phyloP scores from a whole-genome alignment of 2,113 vertebrate genomes.

The Conger conger region DNA sequence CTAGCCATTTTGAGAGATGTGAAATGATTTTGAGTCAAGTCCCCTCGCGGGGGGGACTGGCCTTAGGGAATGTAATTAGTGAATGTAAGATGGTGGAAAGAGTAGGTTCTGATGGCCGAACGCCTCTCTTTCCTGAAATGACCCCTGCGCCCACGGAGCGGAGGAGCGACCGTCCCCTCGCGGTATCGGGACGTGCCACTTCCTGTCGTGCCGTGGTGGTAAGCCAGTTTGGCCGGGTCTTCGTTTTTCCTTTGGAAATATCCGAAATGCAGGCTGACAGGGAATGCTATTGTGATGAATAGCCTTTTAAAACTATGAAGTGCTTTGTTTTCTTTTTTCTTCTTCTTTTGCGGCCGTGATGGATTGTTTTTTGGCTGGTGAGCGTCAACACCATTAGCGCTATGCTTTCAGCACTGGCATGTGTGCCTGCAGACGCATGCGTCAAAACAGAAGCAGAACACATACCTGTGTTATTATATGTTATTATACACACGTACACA shows the following conservation, averaged over 20 bases:
- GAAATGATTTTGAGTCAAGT: not conserved
- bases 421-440: slow-evolving; percentile 49
- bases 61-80: no score
- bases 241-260: slow-evolving; percentile 59
- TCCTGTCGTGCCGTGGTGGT: slow-evolving; percentile 47
- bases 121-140: not conserved
- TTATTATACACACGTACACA: not conserved
- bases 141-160: not conserved
- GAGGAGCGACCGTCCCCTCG: not conserved
- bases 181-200: slow-evolving; percentile 59
- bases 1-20: not conserved
- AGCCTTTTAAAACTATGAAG: slow-evolving; percentile 70
- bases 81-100: no score
- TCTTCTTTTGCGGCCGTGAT: slow-evolving; percentile 53
- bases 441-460: slow-evolving; percentile 46
- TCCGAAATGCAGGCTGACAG: slow-evolving; percentile 64
- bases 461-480: not conserved
- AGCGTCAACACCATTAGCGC: slow-evolving; percentile 65
- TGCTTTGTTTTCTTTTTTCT: slow-evolving; percentile 53
- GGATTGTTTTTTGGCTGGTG: slow-evolving; percentile 62
- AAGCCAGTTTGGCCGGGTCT: slow-evolving; percentile 61
- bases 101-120: not conserved
- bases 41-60: no score
- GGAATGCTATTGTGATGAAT: slow-evolving; percentile 66
- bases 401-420: slow-evolving; percentile 42